These are phyloP conservation scores for Calliphora vicina DNA, from an alignment of 1,140 invertebrate genomes.

Conservation along the genomic window DNA sequence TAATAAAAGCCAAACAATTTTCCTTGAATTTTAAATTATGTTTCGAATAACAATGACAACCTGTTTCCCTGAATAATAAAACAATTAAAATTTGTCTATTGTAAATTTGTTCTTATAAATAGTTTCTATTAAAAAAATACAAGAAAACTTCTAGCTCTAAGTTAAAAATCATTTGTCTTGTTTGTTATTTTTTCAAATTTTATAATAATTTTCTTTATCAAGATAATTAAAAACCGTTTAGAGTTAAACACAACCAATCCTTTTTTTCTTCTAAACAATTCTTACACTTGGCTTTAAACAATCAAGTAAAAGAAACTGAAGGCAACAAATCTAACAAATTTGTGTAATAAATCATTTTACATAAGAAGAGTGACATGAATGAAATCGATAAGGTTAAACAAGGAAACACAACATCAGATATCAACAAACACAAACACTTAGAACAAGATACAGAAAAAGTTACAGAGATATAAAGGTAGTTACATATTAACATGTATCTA, in stretches of 20 bases:
- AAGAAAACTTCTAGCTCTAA: background rate
- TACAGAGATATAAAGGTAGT: background rate
- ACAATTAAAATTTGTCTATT: conserved; percentile 32
- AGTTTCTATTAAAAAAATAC: too few species aligned
- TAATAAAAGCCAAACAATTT: background rate
- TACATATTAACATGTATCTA: background rate
- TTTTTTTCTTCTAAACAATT: background rate
- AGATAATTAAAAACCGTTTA: conserved; percentile 34
- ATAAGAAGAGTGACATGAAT: conserved; percentile 21
- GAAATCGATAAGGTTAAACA: conserved; percentile 33
- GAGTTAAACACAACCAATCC: conserved; percentile 6
- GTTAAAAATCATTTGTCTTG: conserved; percentile 8
- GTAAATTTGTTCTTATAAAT: background rate
- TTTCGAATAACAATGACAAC: conserved; percentile 2
- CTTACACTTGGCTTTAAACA: background rate
- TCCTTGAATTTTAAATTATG: background rate
- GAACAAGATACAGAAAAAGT: background rate
- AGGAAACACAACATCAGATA: background rate
- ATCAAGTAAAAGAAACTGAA: background rate
- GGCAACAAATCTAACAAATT: conserved; percentile 30
- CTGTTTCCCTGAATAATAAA: conserved; percentile 8
- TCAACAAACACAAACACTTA: background rate
- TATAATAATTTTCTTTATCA: conserved; percentile 31
- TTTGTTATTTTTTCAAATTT: background rate
- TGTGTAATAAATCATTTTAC: conserved; percentile 36